Evolutionary conservation across 2,113 vertebrate species (phyloP).

Genomic region (Pomatorhinus ruficollis): DNA sequence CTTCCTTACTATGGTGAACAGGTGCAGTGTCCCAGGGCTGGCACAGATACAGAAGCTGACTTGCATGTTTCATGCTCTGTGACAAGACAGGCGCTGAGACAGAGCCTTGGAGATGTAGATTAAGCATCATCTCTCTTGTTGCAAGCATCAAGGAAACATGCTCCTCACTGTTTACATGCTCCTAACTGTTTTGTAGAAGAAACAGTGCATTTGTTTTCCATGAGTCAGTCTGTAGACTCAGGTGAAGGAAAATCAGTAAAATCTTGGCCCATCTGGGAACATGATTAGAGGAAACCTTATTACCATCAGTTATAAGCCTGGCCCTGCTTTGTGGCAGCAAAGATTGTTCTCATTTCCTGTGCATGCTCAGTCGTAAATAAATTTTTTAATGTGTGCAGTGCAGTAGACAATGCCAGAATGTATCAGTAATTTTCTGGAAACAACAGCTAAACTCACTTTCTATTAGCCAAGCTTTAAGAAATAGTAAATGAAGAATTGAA

Average conservation of each 20-base stretch:
- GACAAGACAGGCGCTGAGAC: background rate
- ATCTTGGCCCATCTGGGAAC: background rate
- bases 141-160: background rate
- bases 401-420: background rate
- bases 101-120: background rate
- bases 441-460: background rate
- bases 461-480: background rate
- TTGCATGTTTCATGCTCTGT: background rate
- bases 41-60: slow-evolving; percentile 15
- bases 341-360: background rate
- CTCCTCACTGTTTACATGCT: background rate
- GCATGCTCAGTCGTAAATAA: background rate
- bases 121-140: background rate
- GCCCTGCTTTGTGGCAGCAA: background rate
- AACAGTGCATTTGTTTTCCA: background rate
- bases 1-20: background rate
- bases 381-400: background rate
- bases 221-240: background rate
- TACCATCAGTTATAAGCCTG: background rate
- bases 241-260: background rate
- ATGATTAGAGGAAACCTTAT: background rate
- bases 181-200: background rate
- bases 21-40: background rate
- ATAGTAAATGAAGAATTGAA: background rate
- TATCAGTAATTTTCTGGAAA: background rate